Conservation (phyloP, 2,113 vertebrate genomes). For the Semnornis frantzii region DNA sequence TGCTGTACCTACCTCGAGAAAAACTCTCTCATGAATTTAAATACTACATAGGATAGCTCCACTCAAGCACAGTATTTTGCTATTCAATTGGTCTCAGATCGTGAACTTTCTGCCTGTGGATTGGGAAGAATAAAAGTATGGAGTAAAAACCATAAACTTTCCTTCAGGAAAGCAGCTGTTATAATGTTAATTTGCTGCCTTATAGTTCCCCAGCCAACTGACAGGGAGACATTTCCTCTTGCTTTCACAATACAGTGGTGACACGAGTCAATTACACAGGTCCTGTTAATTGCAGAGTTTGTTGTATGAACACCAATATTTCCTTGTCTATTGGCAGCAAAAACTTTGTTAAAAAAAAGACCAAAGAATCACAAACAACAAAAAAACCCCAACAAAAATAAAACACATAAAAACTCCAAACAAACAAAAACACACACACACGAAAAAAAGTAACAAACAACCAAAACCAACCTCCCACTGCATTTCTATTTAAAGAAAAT, state of each 20-base stretch:
- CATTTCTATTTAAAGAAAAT: conserved; percentile 25
- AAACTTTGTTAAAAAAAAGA: neutral
- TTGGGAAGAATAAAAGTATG: neutral
- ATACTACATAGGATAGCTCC: neutral
- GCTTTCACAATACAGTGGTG: neutral
- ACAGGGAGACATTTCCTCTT: neutral
- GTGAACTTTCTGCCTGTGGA: neutral
- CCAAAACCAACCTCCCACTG: neutral
- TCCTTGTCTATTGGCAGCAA: conserved; percentile 32
- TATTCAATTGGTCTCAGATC: neutral
- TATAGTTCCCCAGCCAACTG: neutral
- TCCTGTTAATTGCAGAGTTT: conserved; percentile 57
- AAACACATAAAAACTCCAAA: neutral
- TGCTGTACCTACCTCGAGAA: neutral
- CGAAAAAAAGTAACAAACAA: neutral
- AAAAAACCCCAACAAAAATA: neutral
- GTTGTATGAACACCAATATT: conserved; percentile 19
- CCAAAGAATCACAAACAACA: neutral
- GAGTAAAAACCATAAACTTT: neutral
- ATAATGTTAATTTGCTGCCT: conserved; percentile 10
- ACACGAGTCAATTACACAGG: conserved; percentile 45
- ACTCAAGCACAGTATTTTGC: neutral
- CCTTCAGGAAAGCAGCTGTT: neutral
- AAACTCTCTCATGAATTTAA: neutral
- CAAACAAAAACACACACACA: neutral